Percentiles rank a stretch among this genome's conserved stretches.
These are phyloP conservation scores for Hiodon alosoides DNA, from an alignment of 2,113 vertebrate genomes.

Conservation along the genomic window DNA sequence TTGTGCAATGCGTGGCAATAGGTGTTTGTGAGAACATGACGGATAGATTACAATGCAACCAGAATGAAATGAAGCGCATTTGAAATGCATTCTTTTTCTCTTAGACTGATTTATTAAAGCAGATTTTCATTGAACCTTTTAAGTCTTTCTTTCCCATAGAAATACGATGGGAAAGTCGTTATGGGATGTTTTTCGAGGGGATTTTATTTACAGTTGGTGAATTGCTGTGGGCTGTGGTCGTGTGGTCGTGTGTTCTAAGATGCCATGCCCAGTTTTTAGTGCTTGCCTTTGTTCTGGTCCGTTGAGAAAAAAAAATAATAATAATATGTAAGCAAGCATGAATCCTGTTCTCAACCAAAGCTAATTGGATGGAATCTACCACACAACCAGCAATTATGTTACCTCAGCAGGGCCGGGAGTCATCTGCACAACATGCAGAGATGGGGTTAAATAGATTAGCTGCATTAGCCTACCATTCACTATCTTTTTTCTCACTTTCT, in stretches of 20 bases:
- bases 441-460: constrained; percentile 24
- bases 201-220: not conserved
- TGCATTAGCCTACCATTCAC: constrained; percentile 7
- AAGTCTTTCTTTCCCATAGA: not conserved
- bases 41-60: too few relatives aligned
- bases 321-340: constrained; percentile 28
- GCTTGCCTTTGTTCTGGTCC: constrained; percentile 33
- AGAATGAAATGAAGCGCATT: too few relatives aligned
- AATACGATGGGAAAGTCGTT: not conserved
- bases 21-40: too few relatives aligned
- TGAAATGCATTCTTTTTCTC: too few relatives aligned
- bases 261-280: constrained; percentile 7
- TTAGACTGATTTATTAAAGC: not conserved
- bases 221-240: constrained; percentile 11
- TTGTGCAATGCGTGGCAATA: too few relatives aligned
- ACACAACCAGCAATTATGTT: constrained; percentile 41
- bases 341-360: constrained; percentile 34
- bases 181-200: not conserved
- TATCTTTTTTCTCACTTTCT: constrained; percentile 15
- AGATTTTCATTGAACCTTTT: not conserved
- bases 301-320: constrained; percentile 31
- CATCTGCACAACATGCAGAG: constrained; percentile 19
- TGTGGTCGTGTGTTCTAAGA: not conserved
- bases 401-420: constrained; percentile 24
- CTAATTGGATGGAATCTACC: constrained; percentile 38